Percentiles rank a stretch among this genome's conserved stretches.
phyloP scores from a whole-genome alignment of 2,797 vertebrate species.

The Eurystomus glaucurus region DNA sequence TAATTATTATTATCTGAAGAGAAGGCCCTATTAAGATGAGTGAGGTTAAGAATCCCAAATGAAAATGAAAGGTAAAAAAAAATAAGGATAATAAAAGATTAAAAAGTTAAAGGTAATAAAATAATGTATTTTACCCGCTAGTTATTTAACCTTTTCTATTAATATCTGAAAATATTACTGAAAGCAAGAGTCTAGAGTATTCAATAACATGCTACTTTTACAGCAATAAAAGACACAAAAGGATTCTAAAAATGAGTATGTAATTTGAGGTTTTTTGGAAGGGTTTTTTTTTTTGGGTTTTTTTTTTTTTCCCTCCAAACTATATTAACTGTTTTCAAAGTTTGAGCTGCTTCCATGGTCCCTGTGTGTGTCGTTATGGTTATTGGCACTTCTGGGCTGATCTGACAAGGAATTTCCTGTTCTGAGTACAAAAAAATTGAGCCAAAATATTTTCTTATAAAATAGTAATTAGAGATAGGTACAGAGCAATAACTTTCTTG shows the following conservation, averaged over 20 bases:
- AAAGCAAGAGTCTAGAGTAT: not conserved
- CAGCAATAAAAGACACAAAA: not conserved
- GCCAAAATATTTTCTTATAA: not conserved
- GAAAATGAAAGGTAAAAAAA: not conserved
- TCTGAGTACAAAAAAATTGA: not conserved
- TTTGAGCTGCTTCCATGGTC: not conserved
- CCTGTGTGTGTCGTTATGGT: not conserved
- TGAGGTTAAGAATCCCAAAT: not conserved
- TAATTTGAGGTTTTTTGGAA: not conserved
- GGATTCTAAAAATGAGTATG: not conserved
- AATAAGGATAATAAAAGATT: not conserved
- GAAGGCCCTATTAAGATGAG: not conserved
- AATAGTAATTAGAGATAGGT: not conserved
- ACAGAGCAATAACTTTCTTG: not conserved
- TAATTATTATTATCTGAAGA: not conserved
- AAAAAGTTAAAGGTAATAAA: not conserved
- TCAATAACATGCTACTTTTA: not conserved
- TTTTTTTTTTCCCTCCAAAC: not conserved
- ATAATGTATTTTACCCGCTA: accelerated
- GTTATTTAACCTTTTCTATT: not conserved
- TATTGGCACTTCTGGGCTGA: not conserved
- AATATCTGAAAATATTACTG: not conserved
- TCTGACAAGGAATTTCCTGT: not conserved
- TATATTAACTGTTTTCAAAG: not conserved
- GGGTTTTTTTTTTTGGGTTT: not conserved